Evolutionary conservation across 2,797 vertebrate genomes (phyloP), one percentile per base, ranked within the genome.

Genomic region (Enteromius viviparus): DNA sequence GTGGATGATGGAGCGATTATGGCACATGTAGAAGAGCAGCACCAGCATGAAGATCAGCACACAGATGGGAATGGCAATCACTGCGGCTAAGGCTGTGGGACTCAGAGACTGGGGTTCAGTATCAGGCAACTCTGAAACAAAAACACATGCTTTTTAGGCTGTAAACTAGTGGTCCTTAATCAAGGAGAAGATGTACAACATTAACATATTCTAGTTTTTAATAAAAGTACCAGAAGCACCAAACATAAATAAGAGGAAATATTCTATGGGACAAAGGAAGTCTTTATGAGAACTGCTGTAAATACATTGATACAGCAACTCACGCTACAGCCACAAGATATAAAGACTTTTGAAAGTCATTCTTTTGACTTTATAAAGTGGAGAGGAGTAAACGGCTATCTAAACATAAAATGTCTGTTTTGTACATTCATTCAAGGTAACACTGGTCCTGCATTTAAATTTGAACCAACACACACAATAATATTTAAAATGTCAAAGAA

Each of bases 61-160:
- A 42, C 97, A 99, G 70, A 99, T 96, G 0, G 98, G 98, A 47
- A 96, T 95, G 0, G 97, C 97, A 55, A 99, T 98, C 74, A 96
- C 95, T 1, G 97, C 97, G 1, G 97, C 97, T 12, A 99, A 91
- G 81, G 97, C 96, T 80, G 99, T 96, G 0, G 97, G 98, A 78
- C 96, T 96, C 68, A 99, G 92, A 8, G 93, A 90, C 34, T 94
- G 90, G 93, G 60, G 78, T 91, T 91, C 17, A 37, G 81, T 1
- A 87, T 77, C 21, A 37, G 88, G 88, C 6, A 65, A 92, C 92
- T 66, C 81, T 51, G 83, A 72, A 42, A 87, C 6, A 49, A 42
- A 62, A 77, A 9, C 12, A 79, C 47, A 51, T 26, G 32, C 17
- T 42, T 65, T 32, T 19, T n/a, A 40, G 19, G 29, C 70, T 72